Percentiles rank a stretch among this genome's conserved stretches.
These are phyloP conservation scores for Lepus townsendii DNA, from an alignment of 2,797 vertebrate species.

Conservation along the genomic window DNA sequence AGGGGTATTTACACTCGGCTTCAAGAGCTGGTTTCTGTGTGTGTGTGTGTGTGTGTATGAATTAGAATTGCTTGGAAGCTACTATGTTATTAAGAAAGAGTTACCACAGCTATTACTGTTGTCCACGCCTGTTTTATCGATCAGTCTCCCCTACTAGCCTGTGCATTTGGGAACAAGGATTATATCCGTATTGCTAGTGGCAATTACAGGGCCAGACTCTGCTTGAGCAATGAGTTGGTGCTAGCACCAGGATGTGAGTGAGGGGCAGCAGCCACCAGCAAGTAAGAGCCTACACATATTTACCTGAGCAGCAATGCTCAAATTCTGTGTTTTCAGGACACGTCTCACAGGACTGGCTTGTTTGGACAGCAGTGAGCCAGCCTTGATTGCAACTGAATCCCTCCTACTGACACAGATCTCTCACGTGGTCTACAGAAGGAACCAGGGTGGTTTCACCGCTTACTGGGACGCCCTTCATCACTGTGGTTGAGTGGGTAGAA, in stretches of 20 bases:
- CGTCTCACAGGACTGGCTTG: background rate
- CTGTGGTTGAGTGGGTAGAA: background rate
- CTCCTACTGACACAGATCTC: background rate
- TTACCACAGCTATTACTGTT: background rate
- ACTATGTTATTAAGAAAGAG: background rate
- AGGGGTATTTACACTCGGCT: background rate
- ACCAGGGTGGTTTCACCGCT: background rate
- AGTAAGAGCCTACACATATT: background rate
- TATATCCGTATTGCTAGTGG: background rate
- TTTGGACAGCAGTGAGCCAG: background rate
- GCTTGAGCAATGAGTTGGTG: background rate
- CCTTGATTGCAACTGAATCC: background rate
- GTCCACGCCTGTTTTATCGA: background rate
- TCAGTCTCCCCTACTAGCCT: background rate
- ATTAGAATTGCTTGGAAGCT: conserved; percentile 7
- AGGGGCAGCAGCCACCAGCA: background rate
- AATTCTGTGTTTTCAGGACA: background rate
- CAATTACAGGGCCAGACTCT: background rate
- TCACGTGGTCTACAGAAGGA: background rate
- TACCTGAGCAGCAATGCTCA: background rate
- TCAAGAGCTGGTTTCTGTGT: too few relatives aligned
- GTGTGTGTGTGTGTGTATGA: background rate
- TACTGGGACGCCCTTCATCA: background rate
- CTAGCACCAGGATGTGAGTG: background rate
- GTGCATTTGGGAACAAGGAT: background rate